Evolutionary conservation across 2,113 vertebrate species (phyloP).

Genomic region (Anarhynchus alexandrinus): DNA sequence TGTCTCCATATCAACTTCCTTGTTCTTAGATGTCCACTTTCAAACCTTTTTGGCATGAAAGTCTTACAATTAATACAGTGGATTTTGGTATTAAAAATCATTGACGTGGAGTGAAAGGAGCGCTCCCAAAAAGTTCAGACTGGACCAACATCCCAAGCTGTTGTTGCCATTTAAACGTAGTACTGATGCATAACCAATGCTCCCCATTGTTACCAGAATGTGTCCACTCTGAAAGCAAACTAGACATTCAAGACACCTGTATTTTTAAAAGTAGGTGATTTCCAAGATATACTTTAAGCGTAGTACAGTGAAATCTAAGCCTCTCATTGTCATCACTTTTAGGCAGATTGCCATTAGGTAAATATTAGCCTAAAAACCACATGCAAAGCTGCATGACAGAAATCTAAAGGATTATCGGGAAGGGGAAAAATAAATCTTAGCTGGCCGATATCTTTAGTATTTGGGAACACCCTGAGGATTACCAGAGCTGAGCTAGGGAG

Average conservation of each 20-base stretch:
- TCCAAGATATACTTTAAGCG: not conserved
- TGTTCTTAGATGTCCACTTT: not conserved
- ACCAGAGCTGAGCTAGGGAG: not conserved
- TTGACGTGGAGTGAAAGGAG: not conserved
- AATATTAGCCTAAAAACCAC: not conserved
- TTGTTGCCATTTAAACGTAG: not conserved
- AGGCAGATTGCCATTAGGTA: not conserved
- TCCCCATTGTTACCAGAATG: not conserved
- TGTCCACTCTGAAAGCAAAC: not conserved
- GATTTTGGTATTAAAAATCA: not conserved
- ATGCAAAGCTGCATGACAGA: not conserved
- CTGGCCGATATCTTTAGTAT: not conserved
- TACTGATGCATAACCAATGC: accelerated
- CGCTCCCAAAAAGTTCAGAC: not conserved
- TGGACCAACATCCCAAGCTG: not conserved
- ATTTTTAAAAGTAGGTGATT: not conserved
- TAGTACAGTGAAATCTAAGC: not conserved
- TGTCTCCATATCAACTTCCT: not conserved
- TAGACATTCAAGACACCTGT: not conserved
- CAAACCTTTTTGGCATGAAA: not conserved
- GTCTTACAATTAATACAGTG: not conserved
- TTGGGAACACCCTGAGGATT: not conserved
- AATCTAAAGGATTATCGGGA: not conserved
- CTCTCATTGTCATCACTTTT: not conserved
- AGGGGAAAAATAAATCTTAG: not conserved